These are phyloP conservation scores for Syngnathus floridae DNA, from an alignment of 2,113 vertebrate species.

Conservation along the genomic window DNA sequence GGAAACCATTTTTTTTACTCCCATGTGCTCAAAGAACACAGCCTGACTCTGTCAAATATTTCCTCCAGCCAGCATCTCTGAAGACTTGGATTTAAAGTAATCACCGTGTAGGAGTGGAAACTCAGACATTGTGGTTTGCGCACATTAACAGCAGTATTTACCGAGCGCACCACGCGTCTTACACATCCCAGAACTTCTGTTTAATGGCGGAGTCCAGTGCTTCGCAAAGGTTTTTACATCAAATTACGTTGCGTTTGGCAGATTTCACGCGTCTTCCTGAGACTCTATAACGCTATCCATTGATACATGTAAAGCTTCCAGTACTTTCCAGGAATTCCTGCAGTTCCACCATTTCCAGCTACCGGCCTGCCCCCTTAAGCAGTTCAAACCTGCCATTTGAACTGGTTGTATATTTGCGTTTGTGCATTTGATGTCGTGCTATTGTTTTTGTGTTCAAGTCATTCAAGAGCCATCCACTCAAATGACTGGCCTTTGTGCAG, in stretches of 20 bases:
- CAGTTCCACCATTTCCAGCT: no score
- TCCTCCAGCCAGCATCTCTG: constrained; percentile 10
- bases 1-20: constrained; percentile 16
- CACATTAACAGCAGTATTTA: constrained; percentile 21
- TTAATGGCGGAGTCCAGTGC: not conserved
- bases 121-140: constrained; percentile 39
- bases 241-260: not conserved
- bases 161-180: constrained; percentile 16
- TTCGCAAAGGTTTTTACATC: not conserved
- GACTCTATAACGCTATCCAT: no score
- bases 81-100: constrained; percentile 23
- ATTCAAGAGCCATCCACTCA: not conserved
- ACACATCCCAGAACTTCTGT: not conserved
- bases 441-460: not conserved
- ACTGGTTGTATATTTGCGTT: not conserved
- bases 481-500: constrained; percentile 17
- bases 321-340: no score
- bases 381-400: not conserved
- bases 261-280: not conserved
- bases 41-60: constrained; percentile 1
- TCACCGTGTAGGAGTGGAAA: constrained; percentile 35
- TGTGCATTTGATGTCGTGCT: not conserved
- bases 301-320: no score
- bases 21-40: constrained; percentile 21
- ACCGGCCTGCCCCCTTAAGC: no score